Conservation (phyloP, 2,113 vertebrate species). For the Tursiops truncatus region DNA sequence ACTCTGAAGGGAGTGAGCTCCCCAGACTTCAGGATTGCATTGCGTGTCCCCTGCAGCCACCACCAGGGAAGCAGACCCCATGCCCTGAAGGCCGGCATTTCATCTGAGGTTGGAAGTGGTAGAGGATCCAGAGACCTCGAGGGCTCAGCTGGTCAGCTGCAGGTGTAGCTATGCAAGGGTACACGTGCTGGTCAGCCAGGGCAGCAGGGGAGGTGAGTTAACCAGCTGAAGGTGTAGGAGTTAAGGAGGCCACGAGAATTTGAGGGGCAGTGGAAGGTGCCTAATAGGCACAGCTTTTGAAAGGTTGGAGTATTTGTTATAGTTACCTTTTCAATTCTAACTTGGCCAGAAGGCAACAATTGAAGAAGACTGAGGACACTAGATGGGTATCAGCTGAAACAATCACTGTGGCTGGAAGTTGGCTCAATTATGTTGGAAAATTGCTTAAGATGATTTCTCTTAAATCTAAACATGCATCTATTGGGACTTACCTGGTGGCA, state of each 20-base stretch:
- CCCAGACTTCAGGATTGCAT: neutral
- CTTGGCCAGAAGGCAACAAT: neutral
- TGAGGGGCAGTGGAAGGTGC: neutral
- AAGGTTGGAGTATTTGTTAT: neutral
- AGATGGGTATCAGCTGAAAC: neutral
- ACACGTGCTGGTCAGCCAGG: fast-evolving
- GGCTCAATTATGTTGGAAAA: neutral
- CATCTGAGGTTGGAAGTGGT: neutral
- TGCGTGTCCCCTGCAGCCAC: fast-evolving
- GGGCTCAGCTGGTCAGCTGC: neutral
- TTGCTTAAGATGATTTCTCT: neutral
- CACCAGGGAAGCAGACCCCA: neutral
- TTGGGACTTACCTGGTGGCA: neutral
- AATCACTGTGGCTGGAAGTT: neutral
- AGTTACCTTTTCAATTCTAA: neutral
- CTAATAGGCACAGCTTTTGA: neutral
- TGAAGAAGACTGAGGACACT: neutral
- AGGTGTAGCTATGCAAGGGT: fast-evolving
- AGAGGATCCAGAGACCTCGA: neutral
- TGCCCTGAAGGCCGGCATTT: neutral
- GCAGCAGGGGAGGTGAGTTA: neutral
- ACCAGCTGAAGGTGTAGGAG: neutral
- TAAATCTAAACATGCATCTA: neutral
- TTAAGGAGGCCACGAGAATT: neutral
- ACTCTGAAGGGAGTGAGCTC: neutral